Base-by-base conservation (phyloP, 2,888 invertebrate genomes). In the Quadroppia sp. region DNA sequence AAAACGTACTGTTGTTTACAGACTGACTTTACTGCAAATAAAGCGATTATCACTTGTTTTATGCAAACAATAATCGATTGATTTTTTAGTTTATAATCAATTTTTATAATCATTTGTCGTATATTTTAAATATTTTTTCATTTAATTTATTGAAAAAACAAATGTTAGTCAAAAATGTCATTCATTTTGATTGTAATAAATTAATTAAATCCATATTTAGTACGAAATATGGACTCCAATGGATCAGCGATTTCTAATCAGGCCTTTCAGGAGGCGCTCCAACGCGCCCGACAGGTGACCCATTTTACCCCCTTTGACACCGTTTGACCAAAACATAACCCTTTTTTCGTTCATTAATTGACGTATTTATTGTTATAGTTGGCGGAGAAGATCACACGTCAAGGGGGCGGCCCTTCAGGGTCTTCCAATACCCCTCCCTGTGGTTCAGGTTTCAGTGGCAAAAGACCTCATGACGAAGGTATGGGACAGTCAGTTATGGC, bases 181-280 rank as follows among this genome's bases (percentile, higher is more conserved):
- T 36, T 36, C 6, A 36, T 4, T 36, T 36, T 36, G 9, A 36
- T 7, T 36, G n/a, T 15, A 45, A 45, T 6, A 45, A 45, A 45
- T 45, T 13, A 45, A 45, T 45, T 7, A 45, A 45, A 36, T 36
- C 36, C 4, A 36, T 7, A 7, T 45, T 45, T 9, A 45, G 30
- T 17, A 13, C 4, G 7, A 40, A 61, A 61, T n/a, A 64, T 64
- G 64, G 64, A 64, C 6, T 64, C 64, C 40, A 64, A 64, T 64
- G 64, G 64, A 20, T 36, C 36, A 1, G 50, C 50, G 30, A 50
- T 50, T 25, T 50, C 76, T 4, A 76, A 48, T 67, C 72, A 75
- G 42, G 77, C 77, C 48, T 77, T 77, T 75, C 76, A 77, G 23
- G 77, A 77, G 73, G 77, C 77, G n/a, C 76, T 77, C 20, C 75